Evolutionary conservation across 2,113 vertebrate species (phyloP).

Genomic region (Microcebus jonahi): DNA sequence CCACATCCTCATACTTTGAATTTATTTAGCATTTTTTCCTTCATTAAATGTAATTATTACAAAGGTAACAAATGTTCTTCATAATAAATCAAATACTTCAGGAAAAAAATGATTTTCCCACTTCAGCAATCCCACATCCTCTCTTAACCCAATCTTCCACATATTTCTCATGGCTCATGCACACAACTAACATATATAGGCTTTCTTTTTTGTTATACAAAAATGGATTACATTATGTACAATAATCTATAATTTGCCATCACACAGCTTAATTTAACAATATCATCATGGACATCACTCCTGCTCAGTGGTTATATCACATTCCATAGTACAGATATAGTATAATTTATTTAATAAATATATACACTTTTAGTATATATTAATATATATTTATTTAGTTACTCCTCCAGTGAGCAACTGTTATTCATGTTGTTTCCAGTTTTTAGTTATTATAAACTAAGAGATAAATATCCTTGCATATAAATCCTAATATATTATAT

Average conservation of each 20-base stretch:
- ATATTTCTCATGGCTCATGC: neutral
- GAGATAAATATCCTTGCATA: conserved; percentile 1
- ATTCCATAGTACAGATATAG: neutral
- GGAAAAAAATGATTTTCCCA: conserved; percentile 11
- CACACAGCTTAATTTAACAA: neutral
- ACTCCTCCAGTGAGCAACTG: neutral
- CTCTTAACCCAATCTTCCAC: neutral
- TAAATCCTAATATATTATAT: neutral
- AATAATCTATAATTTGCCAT: conserved; percentile 11
- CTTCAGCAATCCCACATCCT: neutral
- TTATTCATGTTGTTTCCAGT: neutral
- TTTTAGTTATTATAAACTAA: conserved; percentile 29
- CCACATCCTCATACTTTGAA: conserved; percentile 19
- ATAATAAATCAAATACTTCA: conserved; percentile 6
- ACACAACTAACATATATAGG: neutral
- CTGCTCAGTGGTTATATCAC: neutral
- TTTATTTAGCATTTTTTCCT: conserved; percentile 29
- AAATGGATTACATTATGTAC: neutral
- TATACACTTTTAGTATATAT: too few species aligned
- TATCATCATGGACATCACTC: neutral
- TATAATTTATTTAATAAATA: neutral
- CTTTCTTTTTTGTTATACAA: neutral
- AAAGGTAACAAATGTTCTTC: conserved; percentile 11
- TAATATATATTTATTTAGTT: too few species aligned
- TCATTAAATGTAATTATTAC: conserved; percentile 22